These are phyloP conservation scores for Drosophila auraria DNA, from an alignment of 1,140 invertebrate species.

Conservation along the genomic window DNA sequence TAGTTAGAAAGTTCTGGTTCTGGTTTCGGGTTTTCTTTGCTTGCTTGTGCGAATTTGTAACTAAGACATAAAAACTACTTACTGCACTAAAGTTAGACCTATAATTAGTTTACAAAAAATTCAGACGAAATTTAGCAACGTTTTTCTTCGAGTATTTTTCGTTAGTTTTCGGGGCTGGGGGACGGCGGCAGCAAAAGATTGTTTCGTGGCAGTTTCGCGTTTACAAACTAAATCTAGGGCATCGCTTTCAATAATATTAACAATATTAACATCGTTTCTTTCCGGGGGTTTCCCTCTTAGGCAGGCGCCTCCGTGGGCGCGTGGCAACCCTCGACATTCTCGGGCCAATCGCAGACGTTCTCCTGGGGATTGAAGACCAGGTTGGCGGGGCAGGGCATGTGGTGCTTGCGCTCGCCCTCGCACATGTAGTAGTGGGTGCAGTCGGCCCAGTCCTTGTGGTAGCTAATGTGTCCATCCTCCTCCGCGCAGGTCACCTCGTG, in stretches of 20 bases:
- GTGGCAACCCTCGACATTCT: constrained; percentile 95
- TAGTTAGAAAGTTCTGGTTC: constrained; percentile 20
- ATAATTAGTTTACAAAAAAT: constrained; percentile 70
- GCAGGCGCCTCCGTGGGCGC: constrained; percentile 92
- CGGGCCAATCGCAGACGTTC: constrained; percentile 98
- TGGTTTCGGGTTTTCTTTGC: constrained; percentile 8
- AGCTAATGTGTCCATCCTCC: constrained; percentile 96
- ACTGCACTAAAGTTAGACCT: constrained; percentile 67
- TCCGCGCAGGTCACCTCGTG: constrained; percentile 96
- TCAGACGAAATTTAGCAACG: constrained; percentile 70
- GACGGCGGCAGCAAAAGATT: constrained; percentile 46
- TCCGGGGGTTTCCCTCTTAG: constrained; percentile 33
- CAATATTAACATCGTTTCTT: constrained; percentile 36
- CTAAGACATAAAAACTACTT: constrained; percentile 82
- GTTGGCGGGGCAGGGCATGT: constrained; percentile 98
- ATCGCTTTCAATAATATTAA: constrained; percentile 71
- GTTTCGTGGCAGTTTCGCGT: constrained; percentile 65
- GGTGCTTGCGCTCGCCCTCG: constrained; percentile 97
- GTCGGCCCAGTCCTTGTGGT: constrained; percentile 95
- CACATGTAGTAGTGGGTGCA: constrained; percentile 98
- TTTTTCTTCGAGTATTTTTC: constrained; percentile 60
- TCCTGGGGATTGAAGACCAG: constrained; percentile 97
- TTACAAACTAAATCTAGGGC: constrained; percentile 66
- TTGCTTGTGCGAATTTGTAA: constrained; percentile 61
- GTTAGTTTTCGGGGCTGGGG: constrained; percentile 44